Conservation (phyloP, 2,888 invertebrate species). For the Tricholauxania praeusta region DNA sequence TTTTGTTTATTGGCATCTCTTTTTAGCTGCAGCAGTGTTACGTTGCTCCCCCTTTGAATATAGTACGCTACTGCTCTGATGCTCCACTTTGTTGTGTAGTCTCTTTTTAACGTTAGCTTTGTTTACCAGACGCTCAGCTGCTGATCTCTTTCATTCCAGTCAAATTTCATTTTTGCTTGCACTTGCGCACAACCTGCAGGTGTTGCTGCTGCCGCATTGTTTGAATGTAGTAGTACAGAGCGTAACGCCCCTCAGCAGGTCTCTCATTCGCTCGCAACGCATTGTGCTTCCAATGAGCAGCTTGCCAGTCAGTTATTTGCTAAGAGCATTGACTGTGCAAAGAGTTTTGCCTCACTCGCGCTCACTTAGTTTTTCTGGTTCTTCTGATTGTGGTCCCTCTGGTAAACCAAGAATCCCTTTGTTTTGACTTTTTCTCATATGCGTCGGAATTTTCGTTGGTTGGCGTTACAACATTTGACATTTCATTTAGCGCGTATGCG, state of each 20-base stretch:
- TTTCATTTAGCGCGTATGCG: slow-evolving; percentile 16
- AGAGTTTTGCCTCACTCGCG: background rate
- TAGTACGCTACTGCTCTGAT: background rate
- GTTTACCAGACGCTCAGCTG: background rate
- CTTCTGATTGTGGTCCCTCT: background rate
- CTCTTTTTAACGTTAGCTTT: too few species aligned
- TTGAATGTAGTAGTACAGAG: slow-evolving; percentile 43
- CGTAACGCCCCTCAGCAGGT: slow-evolving; percentile 43
- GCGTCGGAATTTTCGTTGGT: slow-evolving; percentile 28
- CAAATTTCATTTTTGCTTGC: slow-evolving; percentile 15
- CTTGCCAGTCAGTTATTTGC: background rate
- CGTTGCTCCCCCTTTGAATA: background rate
- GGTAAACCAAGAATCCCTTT: too few species aligned
- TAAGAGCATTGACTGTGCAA: slow-evolving; percentile 5
- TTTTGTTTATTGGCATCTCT: slow-evolving; percentile 64
- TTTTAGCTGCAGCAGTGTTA: slow-evolving; percentile 40
- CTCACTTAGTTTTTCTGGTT: too few species aligned
- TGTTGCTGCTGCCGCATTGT: slow-evolving; percentile 29
- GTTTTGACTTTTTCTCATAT: background rate
- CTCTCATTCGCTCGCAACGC: slow-evolving; percentile 13
- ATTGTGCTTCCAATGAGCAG: slow-evolving; percentile 20
- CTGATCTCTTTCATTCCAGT: slow-evolving; percentile 46
- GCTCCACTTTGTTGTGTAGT: background rate
- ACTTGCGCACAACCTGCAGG: slow-evolving; percentile 25
- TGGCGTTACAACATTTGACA: slow-evolving; percentile 32